Evolutionary conservation across 2,113 vertebrate species (phyloP), one percentile per base, ranked within the genome.

Genomic region (Pagrus major): DNA sequence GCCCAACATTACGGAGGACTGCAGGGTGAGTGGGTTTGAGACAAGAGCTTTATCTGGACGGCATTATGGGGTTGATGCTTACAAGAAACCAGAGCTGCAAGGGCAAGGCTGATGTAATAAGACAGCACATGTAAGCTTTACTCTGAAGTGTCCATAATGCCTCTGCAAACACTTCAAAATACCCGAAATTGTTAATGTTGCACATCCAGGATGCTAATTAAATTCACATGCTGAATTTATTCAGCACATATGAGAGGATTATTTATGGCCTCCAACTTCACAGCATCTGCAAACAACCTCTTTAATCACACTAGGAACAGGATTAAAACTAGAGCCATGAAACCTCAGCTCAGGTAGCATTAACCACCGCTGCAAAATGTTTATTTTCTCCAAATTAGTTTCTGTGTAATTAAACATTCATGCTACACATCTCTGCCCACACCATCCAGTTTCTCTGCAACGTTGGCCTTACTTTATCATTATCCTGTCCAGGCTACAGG

Each of bases 21-120:
- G 78, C 41, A 59, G 67, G 73, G 66, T 71, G 60, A 76, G 58
- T 12, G 54, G 63, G 29, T 35, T 33, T 16, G 46, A 67, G 35
- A 77, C 64, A 73, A 66, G 67, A 49, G 58, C 46, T 66, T 88
- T 74, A 88, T 83, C 65, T 29, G 75, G 64, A 59, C 44, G 47
- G 27, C 16, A 47, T 85, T 70, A 64, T 71, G n/a, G 12, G 69
- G 16, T 7, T 59, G 18, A 65, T 73, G 69, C 41, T 76, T 0
- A 6, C 20, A 60, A 51, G 82, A 88, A 88, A 31, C 54, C 61
- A 54, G 65, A 78, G 74, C 75, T 75, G 46, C 56, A 10, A n/a
- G 14, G n/a, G 29, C 12, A n/a, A 65, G 37, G 27, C 67, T 46
- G 41, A 56, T 14, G 4, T 54, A 63, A 79, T 20, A 25, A 44